Evolutionary conservation across 2,888 invertebrate genomes (phyloP).

Genomic region (Dromius quadrimaculatus): DNA sequence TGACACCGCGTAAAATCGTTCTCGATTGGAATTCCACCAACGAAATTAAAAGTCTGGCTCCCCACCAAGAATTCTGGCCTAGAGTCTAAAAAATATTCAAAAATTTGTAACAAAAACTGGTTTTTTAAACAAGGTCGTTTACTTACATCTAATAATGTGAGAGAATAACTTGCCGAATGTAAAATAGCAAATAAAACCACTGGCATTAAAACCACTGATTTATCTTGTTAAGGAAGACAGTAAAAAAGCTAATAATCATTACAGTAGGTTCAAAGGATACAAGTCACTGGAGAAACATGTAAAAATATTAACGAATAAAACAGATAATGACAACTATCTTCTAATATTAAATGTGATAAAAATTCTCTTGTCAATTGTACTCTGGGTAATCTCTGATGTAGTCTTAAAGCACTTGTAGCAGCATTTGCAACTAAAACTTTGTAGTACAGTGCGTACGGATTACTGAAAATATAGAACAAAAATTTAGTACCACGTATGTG

Average conservation of each 20-base stretch:
- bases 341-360: constrained; percentile 81
- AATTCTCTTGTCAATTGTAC: constrained; percentile 88
- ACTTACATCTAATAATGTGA: constrained; percentile 93
- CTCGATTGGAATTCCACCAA: constrained; percentile 91
- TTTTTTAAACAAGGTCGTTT: constrained; percentile 55
- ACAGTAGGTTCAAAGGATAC: constrained; percentile 82
- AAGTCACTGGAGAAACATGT: constrained; percentile 82
- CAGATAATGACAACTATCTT: constrained; percentile 97
- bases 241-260: constrained; percentile 14
- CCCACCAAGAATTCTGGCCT: constrained; percentile 94
- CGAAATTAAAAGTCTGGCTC: constrained; percentile 85
- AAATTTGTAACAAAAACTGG: neutral
- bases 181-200: constrained; percentile 91
- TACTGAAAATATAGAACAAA: constrained; percentile 70
- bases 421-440: constrained; percentile 94
- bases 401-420: constrained; percentile 92
- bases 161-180: constrained; percentile 92
- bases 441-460: constrained; percentile 85
- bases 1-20: constrained; percentile 90
- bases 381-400: constrained; percentile 93
- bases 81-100: constrained; percentile 74
- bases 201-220: constrained; percentile 88
- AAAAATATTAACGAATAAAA: constrained; percentile 96
- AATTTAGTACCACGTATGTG: constrained; percentile 45
- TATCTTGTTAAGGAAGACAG: constrained; percentile 61